These are phyloP conservation scores for Lathamus discolor DNA, from an alignment of 2,113 vertebrate species.

Conservation along the genomic window DNA sequence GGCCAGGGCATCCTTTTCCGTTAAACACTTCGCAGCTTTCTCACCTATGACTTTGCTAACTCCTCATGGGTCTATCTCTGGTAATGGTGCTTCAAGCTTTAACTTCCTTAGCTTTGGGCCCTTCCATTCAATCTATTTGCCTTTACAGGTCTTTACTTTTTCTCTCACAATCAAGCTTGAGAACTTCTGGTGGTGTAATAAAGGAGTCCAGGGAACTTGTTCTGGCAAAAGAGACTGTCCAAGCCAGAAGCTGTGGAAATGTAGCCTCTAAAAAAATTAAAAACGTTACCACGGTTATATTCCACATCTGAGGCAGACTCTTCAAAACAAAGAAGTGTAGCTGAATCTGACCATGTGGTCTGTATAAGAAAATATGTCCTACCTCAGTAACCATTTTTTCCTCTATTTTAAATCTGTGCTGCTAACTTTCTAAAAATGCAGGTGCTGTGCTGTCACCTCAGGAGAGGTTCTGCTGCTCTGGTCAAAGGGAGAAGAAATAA, in stretches of 20 bases:
- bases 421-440: not conserved
- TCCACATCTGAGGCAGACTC: not conserved
- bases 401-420: not conserved
- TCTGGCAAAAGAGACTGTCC: not conserved
- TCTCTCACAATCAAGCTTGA: constrained; percentile 67
- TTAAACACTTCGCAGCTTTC: not conserved
- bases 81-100: constrained; percentile 46
- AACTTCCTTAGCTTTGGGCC: constrained; percentile 14
- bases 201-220: constrained; percentile 45
- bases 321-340: not conserved
- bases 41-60: constrained; percentile 15
- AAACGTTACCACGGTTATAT: not conserved
- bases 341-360: not conserved
- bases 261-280: not conserved
- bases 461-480: constrained; percentile 1
- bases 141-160: constrained; percentile 20
- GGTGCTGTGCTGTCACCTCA: not conserved
- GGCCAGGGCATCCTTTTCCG: not conserved
- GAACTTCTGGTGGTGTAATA: constrained; percentile 55
- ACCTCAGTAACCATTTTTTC: not conserved
- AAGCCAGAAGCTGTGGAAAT: not conserved
- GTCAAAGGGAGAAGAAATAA: not conserved
- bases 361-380: not conserved
- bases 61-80: not conserved
- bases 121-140: constrained; percentile 17